Base-by-base conservation (phyloP, 2,113 vertebrate species). In the Gymnocephalus cernua region DNA sequence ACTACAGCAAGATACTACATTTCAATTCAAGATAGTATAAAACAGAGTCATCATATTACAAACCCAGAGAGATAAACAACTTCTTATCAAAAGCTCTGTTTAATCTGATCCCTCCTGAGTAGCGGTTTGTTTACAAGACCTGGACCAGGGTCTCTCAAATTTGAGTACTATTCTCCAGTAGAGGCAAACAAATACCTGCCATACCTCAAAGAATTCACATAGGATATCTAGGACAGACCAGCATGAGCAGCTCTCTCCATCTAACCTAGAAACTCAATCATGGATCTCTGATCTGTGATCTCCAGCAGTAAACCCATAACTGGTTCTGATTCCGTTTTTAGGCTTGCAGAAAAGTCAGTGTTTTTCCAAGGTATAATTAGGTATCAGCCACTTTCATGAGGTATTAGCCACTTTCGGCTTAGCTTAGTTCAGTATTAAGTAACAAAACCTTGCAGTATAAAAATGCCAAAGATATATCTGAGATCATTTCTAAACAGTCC, bases 241-340 rank as follows among this genome's bases (percentile, higher is more conserved):
- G 16, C 25, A 64, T 29, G 4, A 70, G 27, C 16, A 62, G 4
- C 25, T 53, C 21, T 65, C 16, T 29, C 25, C n/a, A 25, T 29
- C 74, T 67, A 78, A 72, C 74, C 74, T 29, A 68, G 47, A 83
- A 75, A 77, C 47, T 18, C 29, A 19, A 67, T 21, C 6, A 47
- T 63, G 50, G 4, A 19, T 63, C 15, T 77, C 44, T 66, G 23
- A 41, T 25, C 25, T 61, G 23, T 63, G 25, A 79, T 2, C 32
- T 61, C 54, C 21, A 12, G 57, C 56, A 67, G 10, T 12, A 44
- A 29, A 78, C 11, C 19, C 11, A 56, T 6, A 58, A 45, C 19
- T 59, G 18, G 23, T 19, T 62, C 62, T 32, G 44, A 23, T 16
- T 0, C 62, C 32, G 6, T 19, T 29, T n/a, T 6, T 1, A 1